Evolutionary conservation across 2,888 invertebrate species (phyloP), one percentile per base, ranked within the genome.

Genomic region (Latheticus oryzae): DNA sequence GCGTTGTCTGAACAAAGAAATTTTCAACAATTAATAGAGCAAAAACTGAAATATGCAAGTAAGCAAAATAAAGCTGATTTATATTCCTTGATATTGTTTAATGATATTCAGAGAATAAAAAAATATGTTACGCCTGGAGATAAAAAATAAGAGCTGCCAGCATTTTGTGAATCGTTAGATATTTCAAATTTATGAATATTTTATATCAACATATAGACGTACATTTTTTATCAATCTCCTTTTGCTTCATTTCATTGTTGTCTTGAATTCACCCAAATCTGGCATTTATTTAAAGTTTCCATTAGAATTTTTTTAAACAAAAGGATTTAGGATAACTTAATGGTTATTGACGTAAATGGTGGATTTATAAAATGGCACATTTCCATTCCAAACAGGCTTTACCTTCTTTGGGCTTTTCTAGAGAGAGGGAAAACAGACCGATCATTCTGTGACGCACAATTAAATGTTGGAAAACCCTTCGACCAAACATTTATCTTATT

Each of bases 341-440:
- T 26, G 38, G 38, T 24, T 38, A 50, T 50, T 50, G 50, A 48
- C 26, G 37, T 48, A 9, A 17, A 24, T 32, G 16, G 35, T 37
- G 26, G 50, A 50, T 50, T 50, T 38, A 37, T 38, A 50, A 38
- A 37, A 50, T 50, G 50, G 50, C 17, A 50, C 24, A 50, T 50
- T 50, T 50, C 37, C 30, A 50, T 50, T 38, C 12, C 17, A 37
- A 48, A 35, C 16, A 35, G 38, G 21, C n/a, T 50, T 21, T 50
- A 37, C 26, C 38, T 37, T 50, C 28, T 19, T 50, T 37, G 50
- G 32, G 12, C 45, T 45, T 32, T 32, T 16, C 21, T 12, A 45
- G 12, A n/a, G n/a, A 13, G 16, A 35, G 48, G 32, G 24, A 35
- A 35, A 48, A 45, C 45, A 23, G 35, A 21, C 48, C 35, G 35